phyloP scores from a whole-genome alignment of 2,797 vertebrate species.

The Poeciliopsis gracilis region DNA sequence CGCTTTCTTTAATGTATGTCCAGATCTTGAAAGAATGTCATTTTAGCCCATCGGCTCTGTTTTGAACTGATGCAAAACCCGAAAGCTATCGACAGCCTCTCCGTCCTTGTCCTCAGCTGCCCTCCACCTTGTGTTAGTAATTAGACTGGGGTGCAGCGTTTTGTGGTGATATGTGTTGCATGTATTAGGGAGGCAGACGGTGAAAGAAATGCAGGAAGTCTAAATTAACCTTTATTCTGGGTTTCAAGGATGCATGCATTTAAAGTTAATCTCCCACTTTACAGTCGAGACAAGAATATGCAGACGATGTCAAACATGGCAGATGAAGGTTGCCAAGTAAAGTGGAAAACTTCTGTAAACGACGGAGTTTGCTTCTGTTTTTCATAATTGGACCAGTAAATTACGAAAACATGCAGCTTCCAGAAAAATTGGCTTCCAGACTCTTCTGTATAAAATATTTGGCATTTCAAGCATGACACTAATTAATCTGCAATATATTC shows the following conservation, averaged over 20 bases:
- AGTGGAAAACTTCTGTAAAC: neutral
- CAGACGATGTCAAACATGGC: neutral
- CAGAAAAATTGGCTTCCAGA: neutral
- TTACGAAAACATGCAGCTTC: neutral
- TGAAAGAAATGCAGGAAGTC: neutral
- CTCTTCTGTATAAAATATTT: neutral
- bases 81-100: neutral
- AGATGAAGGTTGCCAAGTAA: neutral
- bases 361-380: neutral
- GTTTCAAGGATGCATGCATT: neutral
- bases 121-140: neutral
- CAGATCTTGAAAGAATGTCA: conserved; percentile 2
- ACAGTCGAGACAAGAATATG: neutral
- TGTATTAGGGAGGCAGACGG: conserved; percentile 11
- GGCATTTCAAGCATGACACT: too few relatives aligned
- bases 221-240: conserved; percentile 14
- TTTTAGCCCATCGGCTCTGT: conserved; percentile 1
- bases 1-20: neutral
- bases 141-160: neutral
- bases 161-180: conserved; percentile 8
- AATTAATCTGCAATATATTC: neutral
- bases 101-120: conserved; percentile 9
- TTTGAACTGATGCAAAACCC: conserved; percentile 3
- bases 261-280: neutral
- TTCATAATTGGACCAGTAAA: neutral